Evolutionary conservation across 30 jellyfish, hydroid and myxozoan genomes (phyloP).

Genomic region (Turritopsis rubra): DNA sequence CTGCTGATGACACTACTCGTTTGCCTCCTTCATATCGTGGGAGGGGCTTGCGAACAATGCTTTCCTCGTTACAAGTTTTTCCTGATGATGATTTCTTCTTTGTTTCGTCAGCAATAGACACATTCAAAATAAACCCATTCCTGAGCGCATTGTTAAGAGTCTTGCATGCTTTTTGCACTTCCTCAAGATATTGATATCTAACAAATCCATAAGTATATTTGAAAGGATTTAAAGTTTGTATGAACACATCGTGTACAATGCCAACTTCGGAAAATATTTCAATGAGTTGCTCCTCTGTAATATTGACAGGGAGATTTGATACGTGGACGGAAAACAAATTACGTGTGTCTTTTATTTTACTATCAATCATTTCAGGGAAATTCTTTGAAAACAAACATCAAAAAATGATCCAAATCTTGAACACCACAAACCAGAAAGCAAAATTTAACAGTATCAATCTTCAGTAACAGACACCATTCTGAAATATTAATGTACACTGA

Average conservation of each 20-base stretch:
- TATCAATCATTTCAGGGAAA: not conserved
- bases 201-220: constrained; percentile 15
- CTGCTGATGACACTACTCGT: not conserved
- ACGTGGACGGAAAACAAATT: constrained; percentile 12
- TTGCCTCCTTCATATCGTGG: constrained; percentile 4
- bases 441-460: too few species aligned
- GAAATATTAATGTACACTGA: too few species aligned
- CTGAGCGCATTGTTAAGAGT: not conserved
- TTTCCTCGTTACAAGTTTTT: not conserved
- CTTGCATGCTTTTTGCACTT: constrained; percentile 3
- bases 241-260: not conserved
- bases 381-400: not conserved
- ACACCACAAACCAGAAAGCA: too few species aligned
- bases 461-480: too few species aligned
- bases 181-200: not conserved
- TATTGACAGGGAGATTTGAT: not conserved
- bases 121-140: not conserved
- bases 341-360: not conserved
- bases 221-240: not conserved
- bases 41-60: not conserved
- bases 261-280: constrained; percentile 3
- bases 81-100: not conserved
- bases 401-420: not conserved
- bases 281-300: not conserved
- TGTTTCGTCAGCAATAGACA: not conserved